A percentile compares a stretch with the other conserved stretches of the same genome.
Evolutionary conservation across 2,888 invertebrate genomes (phyloP).

Genomic region (Panopea generosa): DNA sequence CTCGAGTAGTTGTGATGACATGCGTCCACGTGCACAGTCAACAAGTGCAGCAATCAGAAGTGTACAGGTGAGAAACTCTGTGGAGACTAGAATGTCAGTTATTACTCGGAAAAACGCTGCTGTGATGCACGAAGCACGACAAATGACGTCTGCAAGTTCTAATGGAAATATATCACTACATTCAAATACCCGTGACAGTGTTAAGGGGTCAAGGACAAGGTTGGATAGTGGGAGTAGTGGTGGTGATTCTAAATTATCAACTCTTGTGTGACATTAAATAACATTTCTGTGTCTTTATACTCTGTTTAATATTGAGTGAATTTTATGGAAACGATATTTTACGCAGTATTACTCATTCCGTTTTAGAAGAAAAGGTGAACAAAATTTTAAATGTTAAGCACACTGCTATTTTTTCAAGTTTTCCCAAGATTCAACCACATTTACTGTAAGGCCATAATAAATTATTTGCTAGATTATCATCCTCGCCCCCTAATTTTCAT

Average conservation of each 20-base stretch:
- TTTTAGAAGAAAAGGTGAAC: no score
- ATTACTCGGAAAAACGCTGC: slow-evolving; percentile 47
- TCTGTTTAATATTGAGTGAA: no score
- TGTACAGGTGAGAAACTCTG: slow-evolving; percentile 34
- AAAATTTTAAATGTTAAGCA: no score
- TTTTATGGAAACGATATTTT: no score
- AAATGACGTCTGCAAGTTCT: slow-evolving; percentile 6
- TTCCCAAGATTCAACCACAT: no score
- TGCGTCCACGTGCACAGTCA: slow-evolving; percentile 68
- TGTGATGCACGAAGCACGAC: slow-evolving; percentile 42
- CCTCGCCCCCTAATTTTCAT: no score
- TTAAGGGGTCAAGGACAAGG: slow-evolving; percentile 24
- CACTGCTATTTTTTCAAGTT: no score
- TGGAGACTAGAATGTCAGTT: slow-evolving; percentile 58
- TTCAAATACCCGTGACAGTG: slow-evolving; percentile 36
- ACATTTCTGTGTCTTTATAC: no score
- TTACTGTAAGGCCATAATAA: no score
- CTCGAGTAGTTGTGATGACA: slow-evolving; percentile 44
- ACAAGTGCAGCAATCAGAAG: slow-evolving; percentile 65
- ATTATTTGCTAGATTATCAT: no score
- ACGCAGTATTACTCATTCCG: no score
- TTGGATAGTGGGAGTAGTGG: slow-evolving; percentile 55
- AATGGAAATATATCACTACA: slow-evolving; percentile 40
- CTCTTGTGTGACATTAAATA: slow-evolving; percentile 38
- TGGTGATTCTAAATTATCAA: slow-evolving; percentile 58